Evolutionary conservation across 2,888 invertebrate genomes (phyloP), one percentile per base, ranked within the genome.

Genomic region (Dynastes hyllus): DNA sequence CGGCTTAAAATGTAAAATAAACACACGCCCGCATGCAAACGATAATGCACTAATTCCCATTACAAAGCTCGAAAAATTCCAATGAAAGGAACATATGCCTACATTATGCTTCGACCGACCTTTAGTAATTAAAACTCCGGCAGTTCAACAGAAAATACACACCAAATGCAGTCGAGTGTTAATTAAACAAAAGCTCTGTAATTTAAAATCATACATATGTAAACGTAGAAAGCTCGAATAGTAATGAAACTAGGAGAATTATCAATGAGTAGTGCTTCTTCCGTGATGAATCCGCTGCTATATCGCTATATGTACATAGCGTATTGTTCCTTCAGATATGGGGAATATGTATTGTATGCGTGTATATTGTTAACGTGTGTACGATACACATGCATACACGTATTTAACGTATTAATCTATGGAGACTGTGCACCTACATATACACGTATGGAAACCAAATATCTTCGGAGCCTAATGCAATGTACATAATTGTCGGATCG

Each of bases 91-190:
- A 22, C 58, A 61, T 61, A 73, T 73, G 16, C 16, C 66, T 66
- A 61, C 61, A 61, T 37, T 73, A 61, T 61, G 58, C 73, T 53
- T 61, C 73, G 22, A 45, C 58, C 73, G 61, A 73, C 73, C 73
- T 73, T 73, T 73, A 40, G 73, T 73, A 73, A 73, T 73, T 73
- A 73, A 73, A 73, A 73, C 73, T 53, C 45, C 37, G 27, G 40
- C 73, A 73, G 73, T 73, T 73, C 73, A 73, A 73, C 73, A 73
- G 73, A 73, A 73, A 73, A 73, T 73, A 73, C 61, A 61, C 45
- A 61, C 45, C 22, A 58, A 40, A 73, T 73, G 73, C 73, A 73
- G 73, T 61, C 58, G 61, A 61, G 73, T 73, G 73, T 73, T 73
- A 73, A 73, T 73, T 73, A 73, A 73, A 73, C 73, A 73, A 61